A percentile compares a stretch with the other conserved stretches of the same genome.
phyloP scores from a whole-genome alignment of 2,888 invertebrate species.

The Coecobrya sp. region DNA sequence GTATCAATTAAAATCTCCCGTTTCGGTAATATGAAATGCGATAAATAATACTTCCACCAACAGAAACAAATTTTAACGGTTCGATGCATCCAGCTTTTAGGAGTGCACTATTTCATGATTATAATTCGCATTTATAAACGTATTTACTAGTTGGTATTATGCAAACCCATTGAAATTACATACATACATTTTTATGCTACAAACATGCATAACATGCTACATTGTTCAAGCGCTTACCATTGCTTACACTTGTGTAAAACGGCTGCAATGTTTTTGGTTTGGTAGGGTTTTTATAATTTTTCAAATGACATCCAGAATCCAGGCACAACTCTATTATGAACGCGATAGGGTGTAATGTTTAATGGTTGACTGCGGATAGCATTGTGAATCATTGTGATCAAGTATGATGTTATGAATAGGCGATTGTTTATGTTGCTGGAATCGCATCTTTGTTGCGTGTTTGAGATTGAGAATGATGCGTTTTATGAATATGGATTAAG shows the following conservation, averaged over 20 bases:
- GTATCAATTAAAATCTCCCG: not conserved
- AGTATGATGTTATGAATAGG: constrained; percentile 1
- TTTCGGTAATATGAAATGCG: not conserved
- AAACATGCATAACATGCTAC: too few relatives aligned
- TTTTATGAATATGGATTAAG: constrained; percentile 71
- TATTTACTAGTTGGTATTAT: too few relatives aligned
- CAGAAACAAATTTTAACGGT: constrained; percentile 1
- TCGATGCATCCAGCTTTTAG: not conserved
- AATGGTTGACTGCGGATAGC: not conserved
- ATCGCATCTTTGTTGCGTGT: constrained; percentile 51
- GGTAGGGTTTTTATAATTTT: too few relatives aligned
- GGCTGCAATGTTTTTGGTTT: too few relatives aligned
- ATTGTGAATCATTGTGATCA: not conserved
- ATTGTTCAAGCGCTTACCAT: not conserved
- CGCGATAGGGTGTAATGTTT: not conserved
- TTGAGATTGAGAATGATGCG: not conserved
- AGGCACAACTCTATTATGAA: too few relatives aligned
- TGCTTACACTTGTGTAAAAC: too few relatives aligned
- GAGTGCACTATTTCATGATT: too few relatives aligned
- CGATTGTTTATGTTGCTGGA: constrained; percentile 56
- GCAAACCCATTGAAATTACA: too few relatives aligned
- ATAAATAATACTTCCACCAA: not conserved
- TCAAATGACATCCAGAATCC: too few relatives aligned
- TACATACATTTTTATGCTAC: too few relatives aligned
- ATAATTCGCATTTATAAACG: too few relatives aligned